Evolutionary conservation across 2,888 invertebrate species (phyloP).

Genomic region (Platycheirus rosarum): DNA sequence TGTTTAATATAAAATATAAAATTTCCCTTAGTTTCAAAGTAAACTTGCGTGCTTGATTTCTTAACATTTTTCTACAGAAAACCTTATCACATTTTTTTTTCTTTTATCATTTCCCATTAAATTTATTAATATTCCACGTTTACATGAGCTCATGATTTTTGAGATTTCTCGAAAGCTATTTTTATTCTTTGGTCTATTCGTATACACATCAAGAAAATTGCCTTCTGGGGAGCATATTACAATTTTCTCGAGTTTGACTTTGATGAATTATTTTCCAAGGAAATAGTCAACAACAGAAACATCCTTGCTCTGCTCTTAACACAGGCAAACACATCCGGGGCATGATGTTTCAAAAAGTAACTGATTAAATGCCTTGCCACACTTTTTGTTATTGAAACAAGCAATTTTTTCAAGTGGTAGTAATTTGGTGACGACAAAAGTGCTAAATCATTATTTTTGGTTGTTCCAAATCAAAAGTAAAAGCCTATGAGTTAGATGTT

Average conservation of each 20-base stretch:
- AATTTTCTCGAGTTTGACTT: neutral
- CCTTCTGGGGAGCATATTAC: neutral
- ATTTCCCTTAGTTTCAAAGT: too few relatives aligned
- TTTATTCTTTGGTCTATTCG: neutral
- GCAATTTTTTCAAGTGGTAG: neutral
- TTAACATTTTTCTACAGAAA: too few relatives aligned
- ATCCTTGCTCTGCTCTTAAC: neutral
- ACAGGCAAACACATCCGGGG: neutral
- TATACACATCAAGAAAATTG: conserved; percentile 19
- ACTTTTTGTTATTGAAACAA: conserved; percentile 41
- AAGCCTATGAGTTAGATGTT: too few relatives aligned
- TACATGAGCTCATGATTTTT: conserved; percentile 1
- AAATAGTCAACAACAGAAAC: conserved; percentile 14
- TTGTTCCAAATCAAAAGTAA: too few relatives aligned
- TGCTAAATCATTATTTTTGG: too few relatives aligned
- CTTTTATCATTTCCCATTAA: too few relatives aligned
- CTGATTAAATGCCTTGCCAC: conserved; percentile 16
- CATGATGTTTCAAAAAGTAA: neutral
- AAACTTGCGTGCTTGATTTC: too few relatives aligned
- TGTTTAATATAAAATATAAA: too few relatives aligned
- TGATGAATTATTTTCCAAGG: conserved; percentile 23
- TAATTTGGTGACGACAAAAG: conserved; percentile 7
- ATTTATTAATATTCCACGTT: too few relatives aligned
- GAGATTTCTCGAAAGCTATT: neutral
- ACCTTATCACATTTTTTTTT: too few relatives aligned